Percentiles rank a stretch among this genome's conserved stretches.
phyloP scores from a whole-genome alignment of 2,888 invertebrate species.

The Heliothis peltigera region DNA sequence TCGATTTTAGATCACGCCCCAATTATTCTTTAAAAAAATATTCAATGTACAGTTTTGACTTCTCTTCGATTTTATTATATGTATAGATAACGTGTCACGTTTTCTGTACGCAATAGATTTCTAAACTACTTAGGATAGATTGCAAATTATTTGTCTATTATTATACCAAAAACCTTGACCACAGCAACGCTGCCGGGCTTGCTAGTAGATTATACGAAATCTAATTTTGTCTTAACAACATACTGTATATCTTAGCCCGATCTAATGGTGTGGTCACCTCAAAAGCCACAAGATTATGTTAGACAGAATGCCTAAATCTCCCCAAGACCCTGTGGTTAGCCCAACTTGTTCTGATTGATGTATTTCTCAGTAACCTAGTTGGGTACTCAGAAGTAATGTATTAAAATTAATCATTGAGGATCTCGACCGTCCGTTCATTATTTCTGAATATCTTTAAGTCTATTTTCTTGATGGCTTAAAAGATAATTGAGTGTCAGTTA shows the following conservation, averaged over 20 bases:
- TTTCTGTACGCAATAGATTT: too few relatives aligned
- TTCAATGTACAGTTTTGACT: too few relatives aligned
- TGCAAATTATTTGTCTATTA: too few relatives aligned
- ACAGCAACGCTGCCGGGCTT: too few relatives aligned
- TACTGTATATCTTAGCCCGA: conserved; percentile 25
- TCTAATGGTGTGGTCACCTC: conserved; percentile 55
- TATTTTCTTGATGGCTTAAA: conserved; percentile 22
- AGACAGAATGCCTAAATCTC: conserved; percentile 57
- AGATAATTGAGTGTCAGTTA: conserved; percentile 49
- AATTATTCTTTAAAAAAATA: too few relatives aligned
- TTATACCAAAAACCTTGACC: too few relatives aligned
- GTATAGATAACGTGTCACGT: too few relatives aligned
- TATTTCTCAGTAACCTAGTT: conserved; percentile 24
- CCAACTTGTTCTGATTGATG: conserved; percentile 60
- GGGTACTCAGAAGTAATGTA: conserved; percentile 47
- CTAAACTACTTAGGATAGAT: too few relatives aligned
- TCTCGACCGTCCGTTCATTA: conserved; percentile 14
- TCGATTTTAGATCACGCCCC: too few relatives aligned
- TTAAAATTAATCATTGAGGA: conserved; percentile 51
- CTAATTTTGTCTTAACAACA: conserved; percentile 16
- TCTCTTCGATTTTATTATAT: too few relatives aligned
- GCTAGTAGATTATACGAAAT: too few relatives aligned
- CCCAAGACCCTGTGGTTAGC: conserved; percentile 51
- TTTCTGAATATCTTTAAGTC: conserved; percentile 32
- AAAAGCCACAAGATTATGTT: conserved; percentile 56